A percentile compares a stretch with the other conserved stretches of the same genome.
Evolutionary conservation across 2,113 vertebrate genomes (phyloP).

Genomic region (Tragelaphus strepsiceros): DNA sequence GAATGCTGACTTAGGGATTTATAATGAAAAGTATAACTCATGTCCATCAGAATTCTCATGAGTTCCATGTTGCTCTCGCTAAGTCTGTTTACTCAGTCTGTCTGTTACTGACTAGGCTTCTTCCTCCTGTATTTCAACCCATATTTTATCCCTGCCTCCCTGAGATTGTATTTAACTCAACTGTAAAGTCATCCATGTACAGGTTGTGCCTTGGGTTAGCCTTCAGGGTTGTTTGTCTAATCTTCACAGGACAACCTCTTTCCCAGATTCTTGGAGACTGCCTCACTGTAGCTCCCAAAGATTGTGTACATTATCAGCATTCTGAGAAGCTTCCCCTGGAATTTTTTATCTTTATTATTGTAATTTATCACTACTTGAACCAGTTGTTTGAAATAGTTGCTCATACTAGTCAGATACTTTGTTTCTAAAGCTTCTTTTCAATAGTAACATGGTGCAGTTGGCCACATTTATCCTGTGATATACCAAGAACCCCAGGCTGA

Average conservation of each 20-base stretch:
- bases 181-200: neutral
- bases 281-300: neutral
- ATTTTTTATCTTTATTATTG: neutral
- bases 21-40: neutral
- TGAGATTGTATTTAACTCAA: neutral
- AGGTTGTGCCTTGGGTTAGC: neutral
- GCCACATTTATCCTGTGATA: neutral
- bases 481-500: neutral
- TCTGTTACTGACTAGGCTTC: neutral
- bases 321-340: neutral
- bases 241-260: neutral
- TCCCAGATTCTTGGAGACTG: neutral
- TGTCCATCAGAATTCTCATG: neutral
- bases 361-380: neutral
- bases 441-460: neutral
- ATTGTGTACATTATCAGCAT: neutral
- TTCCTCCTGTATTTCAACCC: neutral
- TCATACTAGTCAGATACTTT: neutral
- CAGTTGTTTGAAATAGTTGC: neutral
- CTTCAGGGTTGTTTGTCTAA: neutral
- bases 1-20: neutral
- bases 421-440: neutral
- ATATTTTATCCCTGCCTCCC: neutral
- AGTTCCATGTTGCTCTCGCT: neutral
- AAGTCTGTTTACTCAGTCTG: neutral